Conservation (phyloP, 2,888 invertebrate species). For the Yponomeuta evonymella region DNA sequence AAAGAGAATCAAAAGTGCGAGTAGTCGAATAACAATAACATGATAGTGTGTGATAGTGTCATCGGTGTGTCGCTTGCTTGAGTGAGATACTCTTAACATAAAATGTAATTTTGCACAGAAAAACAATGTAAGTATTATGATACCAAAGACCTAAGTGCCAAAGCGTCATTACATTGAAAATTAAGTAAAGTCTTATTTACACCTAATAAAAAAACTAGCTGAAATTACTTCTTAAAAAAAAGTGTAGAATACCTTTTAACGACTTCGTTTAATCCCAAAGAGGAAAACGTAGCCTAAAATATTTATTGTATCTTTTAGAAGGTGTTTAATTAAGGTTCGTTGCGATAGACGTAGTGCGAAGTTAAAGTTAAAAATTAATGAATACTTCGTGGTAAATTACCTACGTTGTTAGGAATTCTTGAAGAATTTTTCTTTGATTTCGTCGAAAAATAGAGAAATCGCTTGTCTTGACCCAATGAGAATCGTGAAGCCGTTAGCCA, state of each 20-base stretch:
- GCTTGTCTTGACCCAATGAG: too few relatives aligned
- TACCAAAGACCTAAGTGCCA: constrained; percentile 61
- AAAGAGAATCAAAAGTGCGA: not conserved
- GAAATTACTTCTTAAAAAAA: not conserved
- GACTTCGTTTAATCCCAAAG: too few relatives aligned
- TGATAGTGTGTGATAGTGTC: not conserved
- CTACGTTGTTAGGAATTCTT: too few relatives aligned
- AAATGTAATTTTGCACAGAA: not conserved
- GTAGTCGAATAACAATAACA: not conserved
- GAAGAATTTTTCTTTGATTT: too few relatives aligned
- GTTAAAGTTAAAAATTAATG: not conserved
- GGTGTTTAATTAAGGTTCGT: not conserved
- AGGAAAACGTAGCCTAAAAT: not conserved
- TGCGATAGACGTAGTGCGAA: not conserved
- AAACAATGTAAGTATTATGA: constrained; percentile 16
- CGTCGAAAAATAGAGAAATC: too few relatives aligned
- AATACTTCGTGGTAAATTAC: too few relatives aligned
- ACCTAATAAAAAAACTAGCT: not conserved
- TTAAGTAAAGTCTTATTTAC: not conserved
- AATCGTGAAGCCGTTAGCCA: too few relatives aligned
- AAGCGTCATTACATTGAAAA: constrained; percentile 34
- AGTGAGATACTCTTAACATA: not conserved
- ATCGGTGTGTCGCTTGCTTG: not conserved
- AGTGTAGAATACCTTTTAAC: not conserved
- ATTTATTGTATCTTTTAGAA: not conserved